Conservation (phyloP, 2,113 vertebrate species). For the Alouatta palliata region DNA sequence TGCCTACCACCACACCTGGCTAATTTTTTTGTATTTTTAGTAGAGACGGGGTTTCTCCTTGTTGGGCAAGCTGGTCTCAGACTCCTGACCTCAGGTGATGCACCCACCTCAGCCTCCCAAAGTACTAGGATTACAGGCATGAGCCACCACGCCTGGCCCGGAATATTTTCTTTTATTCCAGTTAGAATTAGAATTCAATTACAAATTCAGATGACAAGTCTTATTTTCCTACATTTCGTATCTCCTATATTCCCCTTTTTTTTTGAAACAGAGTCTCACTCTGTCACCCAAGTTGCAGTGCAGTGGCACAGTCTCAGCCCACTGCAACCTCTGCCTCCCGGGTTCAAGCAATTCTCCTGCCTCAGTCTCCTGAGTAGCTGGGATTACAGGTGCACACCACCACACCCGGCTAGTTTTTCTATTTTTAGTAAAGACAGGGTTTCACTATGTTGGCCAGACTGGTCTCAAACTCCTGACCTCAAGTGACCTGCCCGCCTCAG, state of each 20-base stretch:
- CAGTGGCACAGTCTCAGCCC: too few relatives aligned
- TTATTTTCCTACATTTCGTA: not conserved
- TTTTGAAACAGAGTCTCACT: too few relatives aligned
- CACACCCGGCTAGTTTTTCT: not conserved
- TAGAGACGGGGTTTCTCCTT: too few relatives aligned
- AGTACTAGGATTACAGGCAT: too few relatives aligned
- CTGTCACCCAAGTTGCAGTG: too few relatives aligned
- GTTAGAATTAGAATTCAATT: constrained; percentile 31
- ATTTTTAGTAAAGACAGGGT: not conserved
- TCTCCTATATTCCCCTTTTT: not conserved
- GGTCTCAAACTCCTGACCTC: not conserved
- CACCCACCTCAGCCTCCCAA: too few relatives aligned
- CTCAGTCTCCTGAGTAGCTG: not conserved
- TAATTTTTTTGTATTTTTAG: too few relatives aligned
- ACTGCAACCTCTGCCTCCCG: too few relatives aligned
- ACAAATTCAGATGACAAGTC: not conserved
- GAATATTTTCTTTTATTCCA: constrained; percentile 9
- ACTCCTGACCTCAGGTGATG: too few relatives aligned
- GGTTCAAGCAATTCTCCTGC: too few relatives aligned
- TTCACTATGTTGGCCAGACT: not conserved
- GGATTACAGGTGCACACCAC: not conserved
- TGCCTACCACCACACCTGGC: too few relatives aligned
- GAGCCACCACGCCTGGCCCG: not conserved
- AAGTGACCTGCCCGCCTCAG: not conserved
- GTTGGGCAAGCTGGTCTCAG: too few relatives aligned